A percentile compares a stretch with the other conserved stretches of the same genome.
Conservation (phyloP, 2,888 invertebrate genomes). For the Prostheceraeus crozeri region DNA sequence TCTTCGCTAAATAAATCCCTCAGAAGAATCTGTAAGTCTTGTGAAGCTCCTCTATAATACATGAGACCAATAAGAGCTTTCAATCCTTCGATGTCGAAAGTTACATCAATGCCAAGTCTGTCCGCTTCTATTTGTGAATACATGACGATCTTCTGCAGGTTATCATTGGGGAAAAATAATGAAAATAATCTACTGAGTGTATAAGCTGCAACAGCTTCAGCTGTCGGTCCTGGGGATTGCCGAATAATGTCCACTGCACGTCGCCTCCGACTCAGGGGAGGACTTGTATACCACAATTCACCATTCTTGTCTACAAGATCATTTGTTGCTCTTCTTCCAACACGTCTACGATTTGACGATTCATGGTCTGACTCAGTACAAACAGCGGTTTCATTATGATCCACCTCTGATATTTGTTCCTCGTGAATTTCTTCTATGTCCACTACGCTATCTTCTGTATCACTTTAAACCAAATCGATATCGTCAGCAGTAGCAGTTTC, state of each 20-base stretch:
- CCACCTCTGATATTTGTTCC: too few species aligned
- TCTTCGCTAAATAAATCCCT: background rate
- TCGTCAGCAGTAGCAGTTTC: too few species aligned
- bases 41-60: slow-evolving; percentile 11
- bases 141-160: slow-evolving; percentile 12
- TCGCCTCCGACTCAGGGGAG: background rate
- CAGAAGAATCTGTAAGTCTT: slow-evolving; percentile 7
- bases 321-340: too few species aligned
- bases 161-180: slow-evolving; percentile 7
- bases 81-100: background rate
- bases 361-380: too few species aligned
- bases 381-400: too few species aligned
- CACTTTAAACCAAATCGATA: too few species aligned
- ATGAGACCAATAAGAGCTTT: slow-evolving; percentile 5
- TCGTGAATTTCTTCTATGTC: too few species aligned
- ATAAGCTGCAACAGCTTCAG: background rate
- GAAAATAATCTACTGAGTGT: background rate
- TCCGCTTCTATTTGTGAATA: slow-evolving; percentile 1
- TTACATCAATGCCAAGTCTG: slow-evolving; percentile 12
- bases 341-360: too few species aligned
- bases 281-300: background rate
- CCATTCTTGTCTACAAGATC: background rate
- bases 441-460: too few species aligned
- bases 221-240: background rate
- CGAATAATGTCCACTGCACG: slow-evolving; percentile 16